phyloP scores from a whole-genome alignment of 2,888 invertebrate species.

The Magallana nippona region DNA sequence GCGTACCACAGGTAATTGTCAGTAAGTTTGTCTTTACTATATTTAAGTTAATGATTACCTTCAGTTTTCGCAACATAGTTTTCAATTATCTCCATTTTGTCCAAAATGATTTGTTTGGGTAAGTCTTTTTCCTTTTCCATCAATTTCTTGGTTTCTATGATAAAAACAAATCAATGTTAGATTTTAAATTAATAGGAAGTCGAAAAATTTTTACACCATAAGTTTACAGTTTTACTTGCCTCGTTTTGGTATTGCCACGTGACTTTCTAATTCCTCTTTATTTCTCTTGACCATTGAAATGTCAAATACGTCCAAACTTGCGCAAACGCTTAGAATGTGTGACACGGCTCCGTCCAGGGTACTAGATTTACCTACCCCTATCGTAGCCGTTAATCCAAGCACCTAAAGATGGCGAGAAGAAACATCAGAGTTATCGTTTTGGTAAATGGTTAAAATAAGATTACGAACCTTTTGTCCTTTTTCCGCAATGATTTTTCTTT shows the following conservation, averaged over 20 bases:
- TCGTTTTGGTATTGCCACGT: constrained; percentile 64
- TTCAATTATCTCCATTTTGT: constrained; percentile 10
- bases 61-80: neutral
- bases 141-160: neutral
- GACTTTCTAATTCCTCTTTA: constrained; percentile 58
- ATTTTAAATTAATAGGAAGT: neutral
- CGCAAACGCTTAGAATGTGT: constrained; percentile 72
- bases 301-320: constrained; percentile 64
- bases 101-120: constrained; percentile 7
- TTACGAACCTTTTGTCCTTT: too few relatives aligned
- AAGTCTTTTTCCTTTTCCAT: constrained; percentile 13
- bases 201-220: neutral
- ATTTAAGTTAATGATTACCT: neutral
- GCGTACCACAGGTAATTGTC: neutral
- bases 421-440: too few relatives aligned
- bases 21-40: neutral
- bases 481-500: too few relatives aligned
- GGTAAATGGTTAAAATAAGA: too few relatives aligned
- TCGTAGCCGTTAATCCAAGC: constrained; percentile 78
- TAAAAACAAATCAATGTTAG: neutral
- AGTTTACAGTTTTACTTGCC: constrained; percentile 48
- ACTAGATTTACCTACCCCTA: constrained; percentile 74
- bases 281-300: constrained; percentile 65
- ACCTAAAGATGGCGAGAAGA: too few relatives aligned
- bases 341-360: constrained; percentile 66